Conservation (phyloP, 2,888 invertebrate genomes). For the Acanthopleura granulata region DNA sequence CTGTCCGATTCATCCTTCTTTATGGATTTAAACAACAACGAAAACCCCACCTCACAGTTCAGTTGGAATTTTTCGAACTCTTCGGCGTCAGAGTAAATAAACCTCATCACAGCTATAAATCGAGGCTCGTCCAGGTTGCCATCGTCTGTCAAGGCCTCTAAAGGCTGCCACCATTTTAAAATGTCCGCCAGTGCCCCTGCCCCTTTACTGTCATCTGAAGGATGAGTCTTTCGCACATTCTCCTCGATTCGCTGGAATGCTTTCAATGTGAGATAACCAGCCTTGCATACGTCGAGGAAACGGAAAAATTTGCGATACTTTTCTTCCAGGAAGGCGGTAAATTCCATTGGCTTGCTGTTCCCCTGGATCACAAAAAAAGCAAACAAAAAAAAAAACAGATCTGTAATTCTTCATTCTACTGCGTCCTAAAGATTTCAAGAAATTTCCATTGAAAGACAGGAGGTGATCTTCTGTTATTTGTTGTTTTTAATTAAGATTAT, state of each 20-base stretch:
- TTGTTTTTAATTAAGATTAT: too few relatives aligned
- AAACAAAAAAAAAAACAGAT: too few relatives aligned
- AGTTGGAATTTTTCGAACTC: constrained; percentile 1
- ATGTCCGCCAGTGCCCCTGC: background rate
- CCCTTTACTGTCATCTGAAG: background rate
- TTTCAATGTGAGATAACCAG: background rate
- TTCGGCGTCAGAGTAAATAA: background rate
- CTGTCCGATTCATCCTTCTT: background rate
- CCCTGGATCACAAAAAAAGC: too few relatives aligned
- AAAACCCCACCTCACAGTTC: background rate
- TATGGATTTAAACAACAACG: background rate
- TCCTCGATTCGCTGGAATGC: background rate
- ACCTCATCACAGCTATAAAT: background rate
- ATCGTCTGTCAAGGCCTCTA: background rate
- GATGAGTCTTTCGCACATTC: background rate
- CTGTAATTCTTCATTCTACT: too few relatives aligned
- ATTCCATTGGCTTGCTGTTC: background rate
- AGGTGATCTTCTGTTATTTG: too few relatives aligned
- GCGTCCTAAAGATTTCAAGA: too few relatives aligned
- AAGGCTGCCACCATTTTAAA: background rate
- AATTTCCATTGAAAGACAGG: too few relatives aligned
- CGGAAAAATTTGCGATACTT: background rate
- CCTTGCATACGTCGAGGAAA: background rate
- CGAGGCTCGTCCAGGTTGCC: background rate
- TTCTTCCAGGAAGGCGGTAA: background rate